Percentiles rank a stretch among this genome's conserved stretches.
Conservation (phyloP, 2,797 vertebrate species). For the Pristis pectinata region DNA sequence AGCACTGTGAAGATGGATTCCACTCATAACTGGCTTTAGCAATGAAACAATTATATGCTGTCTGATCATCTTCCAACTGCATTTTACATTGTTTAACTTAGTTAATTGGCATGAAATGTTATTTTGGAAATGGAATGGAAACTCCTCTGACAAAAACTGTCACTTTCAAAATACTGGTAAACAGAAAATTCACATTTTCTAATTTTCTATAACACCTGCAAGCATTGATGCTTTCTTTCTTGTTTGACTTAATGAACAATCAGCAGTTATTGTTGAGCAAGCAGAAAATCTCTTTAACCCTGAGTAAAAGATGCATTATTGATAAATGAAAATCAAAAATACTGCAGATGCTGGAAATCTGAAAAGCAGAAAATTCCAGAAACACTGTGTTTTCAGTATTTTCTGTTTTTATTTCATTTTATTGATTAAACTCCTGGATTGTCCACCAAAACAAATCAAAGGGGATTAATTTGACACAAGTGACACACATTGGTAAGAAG, state of each 20-base stretch:
- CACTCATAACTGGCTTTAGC: conserved; percentile 28
- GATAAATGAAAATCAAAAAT: no score
- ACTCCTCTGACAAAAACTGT: not conserved
- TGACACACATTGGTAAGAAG: not conserved
- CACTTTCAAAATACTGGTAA: not conserved
- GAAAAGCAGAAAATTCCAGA: no score
- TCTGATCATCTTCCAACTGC: conserved; percentile 35
- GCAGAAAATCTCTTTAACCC: not conserved
- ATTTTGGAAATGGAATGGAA: conserved; percentile 33
- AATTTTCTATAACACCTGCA: not conserved
- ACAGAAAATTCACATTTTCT: not conserved
- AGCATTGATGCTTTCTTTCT: not conserved
- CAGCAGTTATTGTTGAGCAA: not conserved
- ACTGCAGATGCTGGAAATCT: no score
- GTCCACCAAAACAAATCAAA: not conserved
- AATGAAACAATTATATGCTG: conserved; percentile 37
- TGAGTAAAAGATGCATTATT: not conserved
- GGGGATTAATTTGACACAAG: not conserved
- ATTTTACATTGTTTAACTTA: conserved; percentile 38
- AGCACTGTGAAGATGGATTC: conserved; percentile 33
- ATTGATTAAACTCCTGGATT: not conserved
- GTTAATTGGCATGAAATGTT: conserved; percentile 38
- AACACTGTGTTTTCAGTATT: no score
- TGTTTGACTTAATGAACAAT: not conserved
- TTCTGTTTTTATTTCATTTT: no score